phyloP scores from a whole-genome alignment of 2,888 invertebrate genomes.

The Cactoblastis cactorum region DNA sequence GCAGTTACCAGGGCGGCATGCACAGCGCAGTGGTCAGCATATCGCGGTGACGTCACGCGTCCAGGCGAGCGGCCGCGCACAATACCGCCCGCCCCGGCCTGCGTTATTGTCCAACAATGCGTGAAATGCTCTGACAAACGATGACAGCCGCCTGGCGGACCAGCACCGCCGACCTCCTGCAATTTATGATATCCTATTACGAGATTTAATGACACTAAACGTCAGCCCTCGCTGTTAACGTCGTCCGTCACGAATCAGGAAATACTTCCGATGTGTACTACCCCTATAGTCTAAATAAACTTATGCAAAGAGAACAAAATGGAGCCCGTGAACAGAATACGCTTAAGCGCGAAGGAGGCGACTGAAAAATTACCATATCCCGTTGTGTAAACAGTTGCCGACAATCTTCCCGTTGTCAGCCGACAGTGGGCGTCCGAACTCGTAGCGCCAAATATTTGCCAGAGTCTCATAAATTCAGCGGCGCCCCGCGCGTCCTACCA shows the following conservation, averaged over 20 bases:
- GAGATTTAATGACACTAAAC: conserved; percentile 77
- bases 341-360: conserved; percentile 43
- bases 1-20: conserved; percentile 29
- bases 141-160: conserved; percentile 73
- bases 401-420: conserved; percentile 76
- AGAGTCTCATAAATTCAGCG: conserved; percentile 73
- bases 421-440: conserved; percentile 64
- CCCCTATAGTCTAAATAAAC: conserved; percentile 29
- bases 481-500: conserved; percentile 66
- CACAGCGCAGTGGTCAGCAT: conserved; percentile 27
- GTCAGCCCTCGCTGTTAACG: conserved; percentile 58
- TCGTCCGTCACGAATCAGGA: conserved; percentile 49
- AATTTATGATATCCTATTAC: conserved; percentile 79
- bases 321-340: conserved; percentile 52
- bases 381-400: conserved; percentile 67
- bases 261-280: conserved; percentile 41
- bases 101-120: conserved; percentile 79
- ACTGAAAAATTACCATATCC: conserved; percentile 72
- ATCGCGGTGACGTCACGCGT: conserved; percentile 46
- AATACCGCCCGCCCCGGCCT: conserved; percentile 54
- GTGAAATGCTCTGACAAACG: conserved; percentile 80
- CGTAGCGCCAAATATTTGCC: conserved; percentile 76
- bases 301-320: conserved; percentile 39
- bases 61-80: conserved; percentile 50
- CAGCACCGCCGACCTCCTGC: conserved; percentile 68